Conservation (phyloP, 2,888 invertebrate genomes). For the Hylaea fasciaria region DNA sequence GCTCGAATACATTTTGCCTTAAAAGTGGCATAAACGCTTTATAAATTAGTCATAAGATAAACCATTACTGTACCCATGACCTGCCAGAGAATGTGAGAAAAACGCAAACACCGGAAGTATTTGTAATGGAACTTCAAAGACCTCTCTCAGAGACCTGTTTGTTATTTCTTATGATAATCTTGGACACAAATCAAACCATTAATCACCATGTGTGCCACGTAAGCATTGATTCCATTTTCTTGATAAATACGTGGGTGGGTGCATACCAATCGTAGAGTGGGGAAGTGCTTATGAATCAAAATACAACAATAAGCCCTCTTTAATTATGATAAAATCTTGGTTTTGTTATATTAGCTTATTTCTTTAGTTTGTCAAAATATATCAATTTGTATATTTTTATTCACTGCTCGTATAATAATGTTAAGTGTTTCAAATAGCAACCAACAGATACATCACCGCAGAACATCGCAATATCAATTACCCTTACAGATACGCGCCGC, state of each 20-base stretch:
- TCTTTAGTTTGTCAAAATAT: too few relatives aligned
- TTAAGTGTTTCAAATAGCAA: too few relatives aligned
- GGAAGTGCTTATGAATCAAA: neutral
- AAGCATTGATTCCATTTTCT: constrained; percentile 56
- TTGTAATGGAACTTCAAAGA: constrained; percentile 47
- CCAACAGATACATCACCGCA: too few relatives aligned
- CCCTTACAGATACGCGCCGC: constrained; percentile 22
- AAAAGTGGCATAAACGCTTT: neutral
- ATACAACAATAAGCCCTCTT: too few relatives aligned
- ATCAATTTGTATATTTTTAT: too few relatives aligned
- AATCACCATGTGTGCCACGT: constrained; percentile 57
- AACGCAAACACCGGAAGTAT: constrained; percentile 46
- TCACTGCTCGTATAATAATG: too few relatives aligned
- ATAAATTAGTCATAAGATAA: constrained; percentile 1
- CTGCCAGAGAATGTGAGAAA: constrained; percentile 41
- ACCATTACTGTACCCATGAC: neutral
- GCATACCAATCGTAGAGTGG: constrained; percentile 11
- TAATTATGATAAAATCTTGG: too few relatives aligned
- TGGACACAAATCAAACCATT: constrained; percentile 58
- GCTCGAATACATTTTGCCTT: too few relatives aligned
- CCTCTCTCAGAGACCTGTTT: constrained; percentile 41
- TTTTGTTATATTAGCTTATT: too few relatives aligned
- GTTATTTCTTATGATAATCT: constrained; percentile 42
- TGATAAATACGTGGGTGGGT: constrained; percentile 34
- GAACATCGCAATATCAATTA: constrained; percentile 13